These are phyloP conservation scores for Drymonia ruficornis DNA, from an alignment of 2,888 invertebrate species.

Conservation along the genomic window DNA sequence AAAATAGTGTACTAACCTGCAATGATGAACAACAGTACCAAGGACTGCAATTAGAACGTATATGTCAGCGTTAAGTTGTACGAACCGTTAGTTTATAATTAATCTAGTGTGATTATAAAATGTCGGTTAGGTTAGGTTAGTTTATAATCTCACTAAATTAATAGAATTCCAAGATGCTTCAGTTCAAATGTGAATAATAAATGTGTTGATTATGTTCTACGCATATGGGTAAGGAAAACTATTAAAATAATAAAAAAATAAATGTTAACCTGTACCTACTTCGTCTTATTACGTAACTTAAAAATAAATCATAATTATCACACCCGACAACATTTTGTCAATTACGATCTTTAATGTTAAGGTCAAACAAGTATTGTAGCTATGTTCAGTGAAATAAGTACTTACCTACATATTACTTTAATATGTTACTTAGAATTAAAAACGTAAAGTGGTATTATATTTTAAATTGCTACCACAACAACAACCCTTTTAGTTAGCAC, in stretches of 20 bases:
- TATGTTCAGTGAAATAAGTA: not conserved
- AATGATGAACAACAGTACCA: not conserved
- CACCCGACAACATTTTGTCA: not conserved
- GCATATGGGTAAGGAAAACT: not conserved
- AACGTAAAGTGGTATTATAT: no score
- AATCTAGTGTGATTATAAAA: no score
- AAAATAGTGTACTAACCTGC: constrained; percentile 15
- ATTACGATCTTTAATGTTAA: not conserved
- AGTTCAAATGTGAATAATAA: constrained; percentile 7
- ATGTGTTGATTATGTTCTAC: not conserved
- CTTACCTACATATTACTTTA: not conserved
- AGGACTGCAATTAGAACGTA: constrained; percentile 3
- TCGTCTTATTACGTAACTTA: no score
- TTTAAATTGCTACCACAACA: no score
- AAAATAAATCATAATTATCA: not conserved
- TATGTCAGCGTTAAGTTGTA: no score
- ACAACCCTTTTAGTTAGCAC: no score
- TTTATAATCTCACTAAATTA: no score
- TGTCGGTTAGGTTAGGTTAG: no score
- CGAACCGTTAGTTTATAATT: no score
- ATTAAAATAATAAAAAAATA: no score
- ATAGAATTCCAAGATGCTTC: no score
- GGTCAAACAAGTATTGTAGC: not conserved
- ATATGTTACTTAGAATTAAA: not conserved
- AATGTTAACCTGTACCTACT: no score